phyloP scores from a whole-genome alignment of 2,797 vertebrate genomes.

The Bradypodion pumilum region DNA sequence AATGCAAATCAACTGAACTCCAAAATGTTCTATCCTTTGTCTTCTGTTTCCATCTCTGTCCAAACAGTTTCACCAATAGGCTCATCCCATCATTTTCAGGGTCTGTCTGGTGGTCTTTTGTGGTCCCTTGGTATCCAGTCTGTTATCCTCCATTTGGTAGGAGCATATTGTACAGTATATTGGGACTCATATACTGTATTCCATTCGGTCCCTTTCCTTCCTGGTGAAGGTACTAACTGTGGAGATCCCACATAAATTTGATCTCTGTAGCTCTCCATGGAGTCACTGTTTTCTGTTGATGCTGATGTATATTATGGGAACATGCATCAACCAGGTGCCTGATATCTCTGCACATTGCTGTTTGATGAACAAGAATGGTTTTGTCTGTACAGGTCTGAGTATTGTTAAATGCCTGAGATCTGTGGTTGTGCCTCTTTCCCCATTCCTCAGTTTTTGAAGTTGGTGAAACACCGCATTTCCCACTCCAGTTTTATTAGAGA shows the following conservation, averaged over 20 bases:
- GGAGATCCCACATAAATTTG: not conserved
- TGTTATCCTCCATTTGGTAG: too few species aligned
- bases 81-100: too few species aligned
- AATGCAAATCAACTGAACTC: too few species aligned
- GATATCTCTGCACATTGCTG: too few species aligned
- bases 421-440: not conserved
- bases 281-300: not conserved
- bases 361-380: not conserved
- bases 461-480: not conserved
- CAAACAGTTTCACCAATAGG: too few species aligned
- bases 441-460: not conserved
- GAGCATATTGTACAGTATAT: too few species aligned
- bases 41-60: too few species aligned
- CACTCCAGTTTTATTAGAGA: not conserved
- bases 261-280: not conserved
- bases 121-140: too few species aligned
- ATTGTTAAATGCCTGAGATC: not conserved
- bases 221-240: not conserved
- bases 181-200: too few species aligned
- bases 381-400: not conserved
- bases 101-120: too few species aligned
- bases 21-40: too few species aligned
- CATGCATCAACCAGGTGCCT: not conserved
- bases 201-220: not conserved
- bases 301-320: not conserved